Conservation (phyloP, 37 sponge, comb jelly and placozoan genomes). For the Beroe forskalii region DNA sequence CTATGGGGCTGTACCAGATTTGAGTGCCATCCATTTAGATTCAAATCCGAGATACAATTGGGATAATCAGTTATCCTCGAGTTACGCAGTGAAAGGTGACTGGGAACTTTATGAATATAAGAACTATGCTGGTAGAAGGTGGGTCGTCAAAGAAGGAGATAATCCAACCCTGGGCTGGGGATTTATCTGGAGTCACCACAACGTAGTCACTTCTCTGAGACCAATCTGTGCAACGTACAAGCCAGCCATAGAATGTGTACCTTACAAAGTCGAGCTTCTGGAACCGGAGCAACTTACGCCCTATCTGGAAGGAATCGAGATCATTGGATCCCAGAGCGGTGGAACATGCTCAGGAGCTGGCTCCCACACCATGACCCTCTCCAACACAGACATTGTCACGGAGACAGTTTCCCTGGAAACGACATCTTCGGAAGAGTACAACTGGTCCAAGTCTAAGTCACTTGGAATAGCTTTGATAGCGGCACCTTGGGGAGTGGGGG, state of each 20-base stretch:
- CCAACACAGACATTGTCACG: neutral
- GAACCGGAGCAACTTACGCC: neutral
- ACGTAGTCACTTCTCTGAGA: neutral
- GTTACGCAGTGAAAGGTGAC: neutral
- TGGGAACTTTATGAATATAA: neutral
- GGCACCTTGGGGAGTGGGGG: neutral
- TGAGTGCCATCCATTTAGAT: neutral
- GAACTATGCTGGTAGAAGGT: neutral
- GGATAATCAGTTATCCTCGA: neutral
- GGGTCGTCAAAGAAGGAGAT: neutral
- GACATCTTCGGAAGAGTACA: neutral
- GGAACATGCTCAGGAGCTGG: neutral
- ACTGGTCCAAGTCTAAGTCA: neutral
- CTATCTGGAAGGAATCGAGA: neutral
- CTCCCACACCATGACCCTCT: neutral
- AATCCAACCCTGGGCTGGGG: neutral
- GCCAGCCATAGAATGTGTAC: neutral
- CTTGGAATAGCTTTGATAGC: neutral
- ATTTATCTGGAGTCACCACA: neutral
- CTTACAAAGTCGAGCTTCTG: neutral
- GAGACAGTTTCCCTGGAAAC: neutral
- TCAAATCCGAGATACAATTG: neutral
- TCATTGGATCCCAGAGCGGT: constrained; percentile 4
- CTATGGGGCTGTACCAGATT: neutral
- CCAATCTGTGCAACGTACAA: neutral